Percentiles rank a stretch among this genome's conserved stretches.
Evolutionary conservation across 1,140 invertebrate species (phyloP).

Genomic region (Aphaenogaster ashmeadi): DNA sequence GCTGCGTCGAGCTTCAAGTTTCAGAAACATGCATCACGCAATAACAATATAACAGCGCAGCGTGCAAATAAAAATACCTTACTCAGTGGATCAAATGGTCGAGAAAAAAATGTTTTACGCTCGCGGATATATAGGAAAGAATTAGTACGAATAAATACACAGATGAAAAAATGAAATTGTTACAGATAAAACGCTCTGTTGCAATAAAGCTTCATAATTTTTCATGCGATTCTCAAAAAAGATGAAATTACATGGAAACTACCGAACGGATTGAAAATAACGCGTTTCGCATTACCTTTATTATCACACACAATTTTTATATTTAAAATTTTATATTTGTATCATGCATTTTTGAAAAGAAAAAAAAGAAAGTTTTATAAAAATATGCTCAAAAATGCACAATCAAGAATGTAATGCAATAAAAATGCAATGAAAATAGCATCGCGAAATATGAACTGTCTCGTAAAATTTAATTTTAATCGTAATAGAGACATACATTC

Average conservation of each 20-base stretch:
- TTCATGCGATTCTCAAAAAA: not conserved
- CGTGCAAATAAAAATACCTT: constrained; percentile 21
- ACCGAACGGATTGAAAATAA: not conserved
- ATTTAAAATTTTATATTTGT: constrained; percentile 10
- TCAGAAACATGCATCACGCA: not conserved
- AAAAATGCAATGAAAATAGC: not conserved
- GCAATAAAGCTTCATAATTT: constrained; percentile 30
- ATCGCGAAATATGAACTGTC: not conserved
- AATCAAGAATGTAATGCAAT: not conserved
- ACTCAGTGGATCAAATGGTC: constrained; percentile 7
- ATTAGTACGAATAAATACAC: constrained; percentile 6
- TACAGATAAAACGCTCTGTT: not conserved
- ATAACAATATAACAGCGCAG: constrained; percentile 20
- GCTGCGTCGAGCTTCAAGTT: constrained; percentile 24
- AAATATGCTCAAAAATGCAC: not conserved
- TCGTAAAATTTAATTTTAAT: constrained; percentile 7
- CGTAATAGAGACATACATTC: not conserved
- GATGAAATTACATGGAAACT: constrained; percentile 14
- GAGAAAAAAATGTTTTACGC: constrained; percentile 2
- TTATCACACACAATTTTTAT: not conserved
- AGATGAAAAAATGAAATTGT: not conserved
- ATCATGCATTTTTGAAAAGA: not conserved
- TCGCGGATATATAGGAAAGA: constrained; percentile 10
- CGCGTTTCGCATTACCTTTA: constrained; percentile 8
- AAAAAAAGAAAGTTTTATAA: not conserved